These are phyloP conservation scores for Amphimedon queenslandica DNA, from an alignment of 37 sponge, comb jelly and placozoan species.

Conservation along the genomic window DNA sequence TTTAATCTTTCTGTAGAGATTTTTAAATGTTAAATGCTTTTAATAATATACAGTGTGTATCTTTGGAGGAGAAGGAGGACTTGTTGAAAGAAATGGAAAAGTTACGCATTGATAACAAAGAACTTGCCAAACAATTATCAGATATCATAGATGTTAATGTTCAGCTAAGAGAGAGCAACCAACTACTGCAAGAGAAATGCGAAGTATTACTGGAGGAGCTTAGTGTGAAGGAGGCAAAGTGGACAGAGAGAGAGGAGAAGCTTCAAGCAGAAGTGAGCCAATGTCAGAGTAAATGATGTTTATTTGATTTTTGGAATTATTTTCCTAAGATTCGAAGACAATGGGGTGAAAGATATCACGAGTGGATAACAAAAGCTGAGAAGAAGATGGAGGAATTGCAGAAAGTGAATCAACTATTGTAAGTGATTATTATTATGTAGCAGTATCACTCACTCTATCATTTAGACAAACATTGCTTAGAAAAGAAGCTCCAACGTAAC, in stretches of 20 bases:
- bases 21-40: no score
- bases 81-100: slow-evolving; percentile 10
- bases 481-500: no score
- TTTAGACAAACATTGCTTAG: no score
- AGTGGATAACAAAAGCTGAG: slow-evolving; percentile 79
- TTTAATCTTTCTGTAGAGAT: no score
- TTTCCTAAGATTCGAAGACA: slow-evolving; percentile 54
- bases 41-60: no score
- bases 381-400: slow-evolving; percentile 80
- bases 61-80: not conserved
- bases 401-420: slow-evolving; percentile 53
- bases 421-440: slow-evolving; percentile 14
- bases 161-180: slow-evolving; percentile 28
- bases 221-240: slow-evolving; percentile 58
- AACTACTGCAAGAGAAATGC: slow-evolving; percentile 43
- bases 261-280: slow-evolving; percentile 34
- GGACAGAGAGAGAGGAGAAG: slow-evolving; percentile 50
- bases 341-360: slow-evolving; percentile 77
- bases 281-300: not conserved
- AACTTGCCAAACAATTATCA: slow-evolving; percentile 28
- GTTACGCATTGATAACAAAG: slow-evolving; percentile 14
- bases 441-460: no score
- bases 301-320: not conserved
- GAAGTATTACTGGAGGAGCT: slow-evolving; percentile 32
- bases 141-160: slow-evolving; percentile 31